Percentiles rank a stretch among this genome's conserved stretches.
These are phyloP conservation scores for Coendou prehensilis DNA, from an alignment of 2,797 vertebrate genomes.

Conservation along the genomic window DNA sequence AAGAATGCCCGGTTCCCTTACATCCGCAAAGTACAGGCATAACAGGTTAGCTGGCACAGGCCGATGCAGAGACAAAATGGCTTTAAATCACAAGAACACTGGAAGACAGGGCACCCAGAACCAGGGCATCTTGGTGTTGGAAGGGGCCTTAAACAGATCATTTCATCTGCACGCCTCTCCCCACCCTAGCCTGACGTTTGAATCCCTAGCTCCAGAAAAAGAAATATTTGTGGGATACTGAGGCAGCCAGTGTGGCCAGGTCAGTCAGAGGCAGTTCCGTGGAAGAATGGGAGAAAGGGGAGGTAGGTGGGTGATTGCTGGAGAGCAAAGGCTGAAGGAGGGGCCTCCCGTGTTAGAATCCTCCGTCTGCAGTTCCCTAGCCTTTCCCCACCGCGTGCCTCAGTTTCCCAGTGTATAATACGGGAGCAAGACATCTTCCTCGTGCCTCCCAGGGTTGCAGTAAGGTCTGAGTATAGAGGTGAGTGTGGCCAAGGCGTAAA, in stretches of 20 bases:
- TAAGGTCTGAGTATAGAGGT: not conserved
- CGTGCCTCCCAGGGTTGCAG: not conserved
- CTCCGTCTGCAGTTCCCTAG: not conserved
- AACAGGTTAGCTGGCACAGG: not conserved
- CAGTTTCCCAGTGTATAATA: constrained; percentile 22
- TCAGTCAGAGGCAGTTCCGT: not conserved
- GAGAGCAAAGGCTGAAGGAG: not conserved
- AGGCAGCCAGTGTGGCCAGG: constrained; percentile 25
- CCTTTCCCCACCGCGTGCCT: not conserved
- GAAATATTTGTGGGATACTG: not conserved
- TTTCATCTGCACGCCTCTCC: not conserved
- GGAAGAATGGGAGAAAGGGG: not conserved
- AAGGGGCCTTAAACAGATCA: not conserved
- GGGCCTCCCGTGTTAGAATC: not conserved
- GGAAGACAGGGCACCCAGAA: not conserved
- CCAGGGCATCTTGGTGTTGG: not conserved
- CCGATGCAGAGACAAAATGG: not conserved
- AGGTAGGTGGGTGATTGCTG: no score
- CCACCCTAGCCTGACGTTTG: not conserved
- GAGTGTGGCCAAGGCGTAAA: not conserved
- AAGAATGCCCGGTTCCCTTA: not conserved
- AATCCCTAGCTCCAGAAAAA: constrained; percentile 18
- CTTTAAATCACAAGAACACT: not conserved
- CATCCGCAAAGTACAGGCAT: not conserved
- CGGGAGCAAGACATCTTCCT: not conserved